Conservation (phyloP, 2,113 vertebrate species). For the Notarius quadriscutis region DNA sequence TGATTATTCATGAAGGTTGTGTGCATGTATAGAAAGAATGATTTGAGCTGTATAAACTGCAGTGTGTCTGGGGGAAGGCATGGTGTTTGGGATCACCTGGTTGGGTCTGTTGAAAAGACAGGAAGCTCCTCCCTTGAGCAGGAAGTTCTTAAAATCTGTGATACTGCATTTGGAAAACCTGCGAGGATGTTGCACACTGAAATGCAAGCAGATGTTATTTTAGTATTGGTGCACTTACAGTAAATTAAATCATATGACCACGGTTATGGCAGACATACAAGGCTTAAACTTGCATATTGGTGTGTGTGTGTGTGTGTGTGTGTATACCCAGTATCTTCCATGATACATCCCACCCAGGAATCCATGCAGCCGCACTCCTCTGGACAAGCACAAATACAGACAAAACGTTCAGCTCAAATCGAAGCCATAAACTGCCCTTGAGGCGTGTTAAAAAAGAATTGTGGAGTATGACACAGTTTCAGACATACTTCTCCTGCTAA, state of each 20-base stretch:
- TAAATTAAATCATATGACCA: background rate
- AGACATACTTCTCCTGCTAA: constrained; percentile 83
- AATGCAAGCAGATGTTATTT: background rate
- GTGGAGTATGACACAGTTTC: background rate
- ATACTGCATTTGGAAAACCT: constrained; percentile 98
- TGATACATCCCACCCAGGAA: constrained; percentile 57
- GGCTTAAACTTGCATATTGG: background rate
- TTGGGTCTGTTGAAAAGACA: constrained; percentile 96
- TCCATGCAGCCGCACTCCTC: constrained; percentile 59
- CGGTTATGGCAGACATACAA: background rate
- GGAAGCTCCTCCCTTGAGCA: constrained; percentile 89
- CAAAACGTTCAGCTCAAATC: constrained; percentile 19
- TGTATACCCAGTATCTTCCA: constrained; percentile 54
- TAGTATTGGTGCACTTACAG: too few species aligned
- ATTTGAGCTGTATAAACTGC: background rate
- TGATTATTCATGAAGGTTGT: background rate
- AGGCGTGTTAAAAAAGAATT: background rate
- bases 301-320: background rate
- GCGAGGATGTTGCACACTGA: constrained; percentile 87
- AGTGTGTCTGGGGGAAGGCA: background rate
- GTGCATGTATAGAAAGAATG: background rate
- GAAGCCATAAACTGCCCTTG: background rate
- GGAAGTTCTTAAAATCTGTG: constrained; percentile 91
- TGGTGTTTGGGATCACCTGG: constrained; percentile 74
- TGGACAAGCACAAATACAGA: constrained; percentile 36